phyloP scores from a whole-genome alignment of 2,888 invertebrate genomes.

The Seira sanloemensis region DNA sequence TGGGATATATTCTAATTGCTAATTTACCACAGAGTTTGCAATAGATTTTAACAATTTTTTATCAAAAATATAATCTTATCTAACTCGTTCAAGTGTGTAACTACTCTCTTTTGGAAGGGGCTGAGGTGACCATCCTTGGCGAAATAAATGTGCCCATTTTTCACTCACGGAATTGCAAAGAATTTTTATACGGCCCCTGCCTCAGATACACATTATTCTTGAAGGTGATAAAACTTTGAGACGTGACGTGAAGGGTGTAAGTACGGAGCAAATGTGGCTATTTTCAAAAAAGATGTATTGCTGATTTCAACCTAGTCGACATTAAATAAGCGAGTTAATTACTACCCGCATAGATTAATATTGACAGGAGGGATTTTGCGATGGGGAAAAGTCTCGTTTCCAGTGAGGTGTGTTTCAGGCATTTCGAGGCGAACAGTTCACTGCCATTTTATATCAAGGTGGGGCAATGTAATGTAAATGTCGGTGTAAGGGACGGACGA shows the following conservation, averaged over 20 bases:
- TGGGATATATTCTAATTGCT: neutral
- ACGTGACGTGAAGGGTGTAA: conserved; percentile 1
- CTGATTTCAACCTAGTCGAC: conserved; percentile 27
- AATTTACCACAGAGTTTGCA: conserved; percentile 16
- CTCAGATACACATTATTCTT: neutral
- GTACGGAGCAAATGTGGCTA: conserved; percentile 5
- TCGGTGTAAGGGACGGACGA: neutral
- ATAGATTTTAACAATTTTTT: conserved; percentile 13
- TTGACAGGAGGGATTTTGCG: conserved; percentile 15
- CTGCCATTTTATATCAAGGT: neutral
- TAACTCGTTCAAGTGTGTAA: neutral
- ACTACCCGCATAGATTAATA: conserved; percentile 51
- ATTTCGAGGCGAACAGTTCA: too few relatives aligned
- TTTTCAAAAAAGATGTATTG: conserved; percentile 37
- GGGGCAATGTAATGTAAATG: neutral
- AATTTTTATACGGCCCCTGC: neutral
- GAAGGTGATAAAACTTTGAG: conserved; percentile 7
- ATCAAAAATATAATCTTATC: conserved; percentile 6
- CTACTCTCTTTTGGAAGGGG: neutral
- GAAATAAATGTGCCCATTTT: too few relatives aligned
- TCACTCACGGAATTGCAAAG: too few relatives aligned
- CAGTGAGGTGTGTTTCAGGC: neutral
- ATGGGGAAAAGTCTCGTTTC: neutral
- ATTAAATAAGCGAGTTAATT: conserved; percentile 61
- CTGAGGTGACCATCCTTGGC: neutral